Conservation (phyloP, 2,888 invertebrate genomes). For the Nowickia ferox region DNA sequence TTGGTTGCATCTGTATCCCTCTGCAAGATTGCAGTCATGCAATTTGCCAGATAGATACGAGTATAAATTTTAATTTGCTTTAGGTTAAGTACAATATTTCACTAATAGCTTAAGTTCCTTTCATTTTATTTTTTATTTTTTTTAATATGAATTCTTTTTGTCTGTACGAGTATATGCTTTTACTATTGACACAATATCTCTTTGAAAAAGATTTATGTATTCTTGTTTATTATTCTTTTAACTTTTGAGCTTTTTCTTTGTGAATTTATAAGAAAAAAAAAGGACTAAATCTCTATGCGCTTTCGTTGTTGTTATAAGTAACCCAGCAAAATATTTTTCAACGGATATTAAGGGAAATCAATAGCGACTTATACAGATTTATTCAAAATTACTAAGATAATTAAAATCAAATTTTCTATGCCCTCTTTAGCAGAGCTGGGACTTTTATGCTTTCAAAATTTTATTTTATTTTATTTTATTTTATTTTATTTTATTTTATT, state of each 20-base stretch:
- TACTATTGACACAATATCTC: constrained; percentile 55
- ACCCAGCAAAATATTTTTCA: constrained; percentile 10
- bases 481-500: no score
- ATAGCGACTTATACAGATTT: not conserved
- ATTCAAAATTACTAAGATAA: no score
- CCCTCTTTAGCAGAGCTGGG: not conserved
- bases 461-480: no score
- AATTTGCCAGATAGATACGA: not conserved
- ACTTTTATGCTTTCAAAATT: no score
- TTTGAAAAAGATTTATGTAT: constrained; percentile 24
- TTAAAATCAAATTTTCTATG: no score
- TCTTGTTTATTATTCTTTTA: constrained; percentile 65
- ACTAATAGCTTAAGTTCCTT: constrained; percentile 62
- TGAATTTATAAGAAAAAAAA: constrained; percentile 56
- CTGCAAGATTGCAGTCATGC: not conserved
- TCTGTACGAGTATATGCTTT: not conserved
- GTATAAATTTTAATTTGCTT: constrained; percentile 67
- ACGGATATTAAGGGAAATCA: no score
- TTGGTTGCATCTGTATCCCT: not conserved
- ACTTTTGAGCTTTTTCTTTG: constrained; percentile 63
- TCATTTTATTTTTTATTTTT: constrained; percentile 34
- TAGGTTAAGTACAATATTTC: constrained; percentile 56
- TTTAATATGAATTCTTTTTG: constrained; percentile 17
- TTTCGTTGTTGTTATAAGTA: constrained; percentile 15
- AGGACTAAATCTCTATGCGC: constrained; percentile 10